These are phyloP conservation scores for Candoia aspera DNA, from an alignment of 2,113 vertebrate genomes.

Conservation along the genomic window DNA sequence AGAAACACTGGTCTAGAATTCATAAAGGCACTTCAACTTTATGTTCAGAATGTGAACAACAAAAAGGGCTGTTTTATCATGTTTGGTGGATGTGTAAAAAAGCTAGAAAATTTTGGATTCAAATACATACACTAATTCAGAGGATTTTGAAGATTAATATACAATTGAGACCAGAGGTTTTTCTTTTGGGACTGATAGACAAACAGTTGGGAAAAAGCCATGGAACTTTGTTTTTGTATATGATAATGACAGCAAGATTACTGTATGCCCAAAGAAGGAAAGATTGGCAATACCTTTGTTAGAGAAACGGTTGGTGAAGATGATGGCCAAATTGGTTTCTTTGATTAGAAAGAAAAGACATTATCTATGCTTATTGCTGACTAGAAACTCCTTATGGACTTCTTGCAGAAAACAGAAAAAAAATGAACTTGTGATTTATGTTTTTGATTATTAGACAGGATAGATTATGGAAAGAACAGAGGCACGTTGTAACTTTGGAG, in stretches of 20 bases:
- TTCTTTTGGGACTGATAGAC: not conserved
- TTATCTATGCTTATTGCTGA: not conserved
- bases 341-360: not conserved
- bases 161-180: not conserved
- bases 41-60: not conserved
- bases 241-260: not conserved
- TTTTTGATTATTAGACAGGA: not conserved
- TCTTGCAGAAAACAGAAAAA: not conserved
- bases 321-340: not conserved
- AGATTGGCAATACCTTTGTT: not conserved
- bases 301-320: not conserved
- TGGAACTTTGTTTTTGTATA: not conserved
- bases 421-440: not conserved
- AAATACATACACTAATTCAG: not conserved
- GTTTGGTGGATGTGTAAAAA: not conserved
- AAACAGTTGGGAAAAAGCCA: not conserved
- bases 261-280: not conserved
- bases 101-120: not conserved
- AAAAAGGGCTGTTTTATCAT: not conserved
- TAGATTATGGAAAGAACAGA: not conserved
- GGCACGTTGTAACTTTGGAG: not conserved
- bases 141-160: not conserved
- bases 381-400: not conserved
- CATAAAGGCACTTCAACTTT: not conserved
- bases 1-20: too few species aligned